phyloP scores from a whole-genome alignment of 2,888 invertebrate species.

The Athetis lepigone region DNA sequence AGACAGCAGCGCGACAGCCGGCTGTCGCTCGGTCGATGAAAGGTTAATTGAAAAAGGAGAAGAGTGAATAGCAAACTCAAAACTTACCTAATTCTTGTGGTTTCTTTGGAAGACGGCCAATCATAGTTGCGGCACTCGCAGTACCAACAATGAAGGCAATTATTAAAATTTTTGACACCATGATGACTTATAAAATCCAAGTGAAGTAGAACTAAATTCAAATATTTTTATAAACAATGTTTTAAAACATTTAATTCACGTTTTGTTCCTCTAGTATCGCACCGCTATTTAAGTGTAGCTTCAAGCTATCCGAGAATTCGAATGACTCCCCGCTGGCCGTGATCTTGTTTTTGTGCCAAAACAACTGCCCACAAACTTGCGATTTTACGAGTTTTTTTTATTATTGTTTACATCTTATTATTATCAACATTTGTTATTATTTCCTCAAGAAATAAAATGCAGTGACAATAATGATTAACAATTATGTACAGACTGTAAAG shows the following conservation, averaged over 20 bases:
- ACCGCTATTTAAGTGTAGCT: slow-evolving; percentile 60
- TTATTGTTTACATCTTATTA: slow-evolving; percentile 12
- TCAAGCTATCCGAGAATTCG: slow-evolving; percentile 62
- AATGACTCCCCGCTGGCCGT: slow-evolving; percentile 72
- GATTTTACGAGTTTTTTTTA: slow-evolving; percentile 56
- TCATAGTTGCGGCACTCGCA: slow-evolving; percentile 75
- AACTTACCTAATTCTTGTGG: slow-evolving; percentile 80
- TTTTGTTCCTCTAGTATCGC: slow-evolving; percentile 32
- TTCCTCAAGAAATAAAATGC: too few species aligned
- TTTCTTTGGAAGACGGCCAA: slow-evolving; percentile 71
- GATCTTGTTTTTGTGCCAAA: slow-evolving; percentile 81
- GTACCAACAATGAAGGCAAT: slow-evolving; percentile 73
- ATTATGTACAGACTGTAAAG: too few species aligned
- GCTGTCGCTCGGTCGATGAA: too few species aligned
- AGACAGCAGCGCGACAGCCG: too few species aligned
- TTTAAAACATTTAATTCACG: slow-evolving; percentile 30
- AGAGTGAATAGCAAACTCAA: not conserved
- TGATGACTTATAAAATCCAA: slow-evolving; percentile 60
- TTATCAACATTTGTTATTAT: too few species aligned
- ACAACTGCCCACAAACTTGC: slow-evolving; percentile 68
- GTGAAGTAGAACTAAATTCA: slow-evolving; percentile 16
- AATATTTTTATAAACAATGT: slow-evolving; percentile 7
- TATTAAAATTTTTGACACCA: slow-evolving; percentile 78
- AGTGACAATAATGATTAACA: too few species aligned
- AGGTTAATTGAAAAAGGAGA: not conserved